These are phyloP conservation scores for Mesorhabditis belari DNA, from an alignment of 2,888 invertebrate genomes.

Conservation along the genomic window DNA sequence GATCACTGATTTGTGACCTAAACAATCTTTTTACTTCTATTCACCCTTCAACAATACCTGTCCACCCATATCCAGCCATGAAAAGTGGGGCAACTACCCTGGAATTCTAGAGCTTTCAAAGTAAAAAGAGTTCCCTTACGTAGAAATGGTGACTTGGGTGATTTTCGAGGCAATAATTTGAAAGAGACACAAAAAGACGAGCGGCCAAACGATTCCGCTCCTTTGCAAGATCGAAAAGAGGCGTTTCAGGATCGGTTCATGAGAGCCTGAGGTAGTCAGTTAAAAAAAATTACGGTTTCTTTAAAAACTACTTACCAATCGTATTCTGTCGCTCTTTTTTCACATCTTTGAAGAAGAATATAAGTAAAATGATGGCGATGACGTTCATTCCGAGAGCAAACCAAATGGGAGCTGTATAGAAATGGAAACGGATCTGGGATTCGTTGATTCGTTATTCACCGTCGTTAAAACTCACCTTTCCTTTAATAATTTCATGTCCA, in stretches of 20 bases:
- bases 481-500: conserved; percentile 18
- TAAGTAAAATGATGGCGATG: conserved; percentile 21
- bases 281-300: neutral
- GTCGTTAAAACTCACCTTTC: too few relatives aligned
- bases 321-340: conserved; percentile 2
- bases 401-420: conserved; percentile 31
- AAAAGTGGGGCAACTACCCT: conserved; percentile 17
- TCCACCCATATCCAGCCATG: conserved; percentile 26
- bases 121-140: conserved; percentile 5
- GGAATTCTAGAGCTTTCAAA: neutral
- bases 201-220: conserved; percentile 19
- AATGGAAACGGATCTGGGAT: conserved; percentile 20
- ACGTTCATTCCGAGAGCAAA: conserved; percentile 26
- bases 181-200: conserved; percentile 25
- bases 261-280: neutral
- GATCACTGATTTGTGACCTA: neutral
- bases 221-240: conserved; percentile 9
- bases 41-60: conserved; percentile 3
- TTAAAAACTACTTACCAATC: neutral
- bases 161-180: conserved; percentile 18
- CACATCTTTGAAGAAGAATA: conserved; percentile 11
- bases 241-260: neutral
- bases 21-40: neutral
- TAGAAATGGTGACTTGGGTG: conserved; percentile 19
- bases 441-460: too few relatives aligned